These are phyloP conservation scores for Lamellibrachia satsuma DNA, from an alignment of 2,888 invertebrate species.

Conservation along the genomic window DNA sequence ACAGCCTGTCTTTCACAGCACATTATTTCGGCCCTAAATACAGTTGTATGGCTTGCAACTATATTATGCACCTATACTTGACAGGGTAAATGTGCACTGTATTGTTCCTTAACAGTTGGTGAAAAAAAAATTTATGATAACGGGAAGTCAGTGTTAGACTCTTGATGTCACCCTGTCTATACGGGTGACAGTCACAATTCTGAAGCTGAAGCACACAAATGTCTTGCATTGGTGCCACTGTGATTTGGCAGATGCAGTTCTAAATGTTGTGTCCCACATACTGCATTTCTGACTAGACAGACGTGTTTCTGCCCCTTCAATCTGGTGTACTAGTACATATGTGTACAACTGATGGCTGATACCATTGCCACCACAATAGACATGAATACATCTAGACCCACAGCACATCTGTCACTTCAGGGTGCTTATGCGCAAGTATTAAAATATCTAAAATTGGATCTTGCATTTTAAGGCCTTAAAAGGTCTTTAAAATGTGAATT, in stretches of 20 bases:
- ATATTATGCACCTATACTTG: background rate
- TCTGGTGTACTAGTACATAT: background rate
- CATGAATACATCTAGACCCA: background rate
- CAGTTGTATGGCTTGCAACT: background rate
- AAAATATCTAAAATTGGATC: too few relatives aligned
- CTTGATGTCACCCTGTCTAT: background rate
- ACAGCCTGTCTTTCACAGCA: background rate
- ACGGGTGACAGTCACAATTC: background rate
- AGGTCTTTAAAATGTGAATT: too few relatives aligned
- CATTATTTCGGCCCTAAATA: background rate
- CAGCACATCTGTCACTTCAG: background rate
- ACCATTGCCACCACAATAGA: background rate
- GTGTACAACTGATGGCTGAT: background rate
- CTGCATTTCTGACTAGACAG: background rate
- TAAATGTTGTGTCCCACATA: background rate
- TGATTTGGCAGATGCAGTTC: background rate
- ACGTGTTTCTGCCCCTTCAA: background rate
- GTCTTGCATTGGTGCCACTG: background rate
- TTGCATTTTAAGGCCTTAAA: too few relatives aligned
- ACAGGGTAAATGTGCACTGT: background rate
- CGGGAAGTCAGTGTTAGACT: background rate
- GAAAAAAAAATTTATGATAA: background rate
- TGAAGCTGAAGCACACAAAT: background rate
- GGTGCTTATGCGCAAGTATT: too few relatives aligned
- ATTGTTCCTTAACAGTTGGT: background rate